Base-by-base conservation (phyloP, 2,888 invertebrate species). In the Drosophila testacea region DNA sequence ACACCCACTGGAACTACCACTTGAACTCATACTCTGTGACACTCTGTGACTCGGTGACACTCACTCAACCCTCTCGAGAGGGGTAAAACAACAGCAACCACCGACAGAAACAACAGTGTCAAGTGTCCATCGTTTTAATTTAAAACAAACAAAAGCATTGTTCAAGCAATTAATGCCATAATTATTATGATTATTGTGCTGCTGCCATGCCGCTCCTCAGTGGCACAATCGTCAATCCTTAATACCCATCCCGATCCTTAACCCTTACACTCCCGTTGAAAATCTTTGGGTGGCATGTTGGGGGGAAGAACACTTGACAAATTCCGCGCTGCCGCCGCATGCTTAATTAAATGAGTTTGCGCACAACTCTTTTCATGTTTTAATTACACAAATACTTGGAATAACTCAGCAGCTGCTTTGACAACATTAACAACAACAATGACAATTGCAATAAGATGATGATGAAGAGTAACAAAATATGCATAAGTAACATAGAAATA, bases 351-450 rank as follows among this genome's bases (percentile, higher is more conserved):
- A 89, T 82, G 88, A 82, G 80, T 81, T 82, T 87, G 80, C 77
- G 79, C 75, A 78, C 59, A 79, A 83, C 89, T 90, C 90, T 86
- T 88, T 86, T 81, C 86, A 84, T 81, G 79, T 88, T 90, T 90
- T 90, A 89, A 90, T 90, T 89, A 90, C 77, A 73, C 76, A 83
- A 81, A 90, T 90, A 83, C 67, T 88, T 77, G 51, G 79, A 77
- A 90, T 90, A 82, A 77, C 89, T 82, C 55, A 73, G 77, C 72
- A 7, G 76, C 59, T 70, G 46, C 59, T 60, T 71, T 77, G 73
- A 51, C 75, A 63, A 64, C 64, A 69, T 13, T 44, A 39, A 27
- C 48, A 47, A 61, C 36, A 55, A 39, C 46, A 57, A 34, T 60
- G 34, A 11, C 63, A 55, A 7, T 13, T 47, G 38, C 39, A 55